These are phyloP conservation scores for Phocoena phocoena DNA, from an alignment of 2,113 vertebrate species.

Conservation along the genomic window DNA sequence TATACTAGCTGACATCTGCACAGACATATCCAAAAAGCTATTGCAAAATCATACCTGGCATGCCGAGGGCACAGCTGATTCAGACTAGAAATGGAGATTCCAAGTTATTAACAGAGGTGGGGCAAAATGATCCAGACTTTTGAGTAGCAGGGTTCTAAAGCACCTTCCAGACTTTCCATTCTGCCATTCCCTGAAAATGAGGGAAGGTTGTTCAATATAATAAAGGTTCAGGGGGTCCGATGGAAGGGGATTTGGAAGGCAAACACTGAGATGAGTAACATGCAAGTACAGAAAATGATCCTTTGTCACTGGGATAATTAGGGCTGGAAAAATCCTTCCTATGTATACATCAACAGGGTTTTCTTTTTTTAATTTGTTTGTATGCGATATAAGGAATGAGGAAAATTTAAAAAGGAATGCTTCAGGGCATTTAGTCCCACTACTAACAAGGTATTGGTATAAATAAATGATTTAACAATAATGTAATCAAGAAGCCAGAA, in stretches of 20 bases:
- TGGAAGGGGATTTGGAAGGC: neutral
- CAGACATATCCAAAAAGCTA: neutral
- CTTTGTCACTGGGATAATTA: neutral
- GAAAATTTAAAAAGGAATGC: conserved; percentile 23
- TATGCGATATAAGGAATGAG: neutral
- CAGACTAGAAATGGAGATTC: neutral
- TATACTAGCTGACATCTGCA: neutral
- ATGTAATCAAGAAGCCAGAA: conserved; percentile 35
- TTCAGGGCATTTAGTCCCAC: conserved; percentile 1
- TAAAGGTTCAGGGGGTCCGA: neutral
- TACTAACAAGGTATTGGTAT: conserved; percentile 4
- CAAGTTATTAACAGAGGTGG: neutral
- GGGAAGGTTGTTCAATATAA: neutral
- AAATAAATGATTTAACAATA: conserved; percentile 55
- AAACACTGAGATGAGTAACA: neutral
- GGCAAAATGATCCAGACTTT: neutral
- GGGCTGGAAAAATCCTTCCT: conserved; percentile 8
- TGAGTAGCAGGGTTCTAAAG: neutral
- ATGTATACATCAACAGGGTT: neutral
- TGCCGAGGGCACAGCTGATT: neutral
- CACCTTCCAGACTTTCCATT: neutral
- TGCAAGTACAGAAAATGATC: neutral
- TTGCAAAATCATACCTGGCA: neutral
- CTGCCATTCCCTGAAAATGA: neutral
- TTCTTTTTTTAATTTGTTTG: neutral